phyloP scores from a whole-genome alignment of 2,888 invertebrate species.

The Drosophila gaucha region DNA sequence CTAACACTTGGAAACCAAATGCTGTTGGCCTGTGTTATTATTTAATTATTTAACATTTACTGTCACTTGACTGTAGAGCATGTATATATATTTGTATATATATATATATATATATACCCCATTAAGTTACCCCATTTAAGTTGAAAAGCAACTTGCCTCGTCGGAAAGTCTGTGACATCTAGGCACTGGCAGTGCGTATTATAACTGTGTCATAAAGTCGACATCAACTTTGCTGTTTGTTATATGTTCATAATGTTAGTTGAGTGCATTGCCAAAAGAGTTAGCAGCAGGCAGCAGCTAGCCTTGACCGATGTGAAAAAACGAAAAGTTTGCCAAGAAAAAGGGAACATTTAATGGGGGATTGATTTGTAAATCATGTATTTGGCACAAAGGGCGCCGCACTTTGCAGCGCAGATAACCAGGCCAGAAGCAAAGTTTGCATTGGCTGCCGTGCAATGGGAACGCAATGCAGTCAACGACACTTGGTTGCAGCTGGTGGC shows the following conservation, averaged over 20 bases:
- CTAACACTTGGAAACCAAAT: background rate
- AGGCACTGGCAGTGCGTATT: conserved; percentile 4
- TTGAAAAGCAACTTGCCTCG: background rate
- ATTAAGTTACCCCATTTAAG: background rate
- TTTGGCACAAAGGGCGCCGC: conserved; percentile 16
- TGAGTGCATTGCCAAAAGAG: conserved; percentile 58
- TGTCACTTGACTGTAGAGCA: background rate
- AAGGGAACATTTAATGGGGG: conserved; percentile 8
- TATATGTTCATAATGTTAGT: background rate
- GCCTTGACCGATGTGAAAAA: conserved; percentile 55
- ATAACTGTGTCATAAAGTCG: background rate
- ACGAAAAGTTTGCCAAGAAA: conserved; percentile 41
- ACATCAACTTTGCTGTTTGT: background rate
- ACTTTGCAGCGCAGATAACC: conserved; percentile 27
- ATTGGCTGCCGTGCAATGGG: conserved; percentile 23
- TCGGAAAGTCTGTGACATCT: background rate
- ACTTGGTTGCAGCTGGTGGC: conserved; percentile 16
- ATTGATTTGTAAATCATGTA: conserved; percentile 39
- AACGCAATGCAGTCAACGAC: conserved; percentile 56
- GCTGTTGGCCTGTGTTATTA: background rate
- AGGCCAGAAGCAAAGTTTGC: conserved; percentile 32
- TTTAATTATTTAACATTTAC: background rate
- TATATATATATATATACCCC: background rate
- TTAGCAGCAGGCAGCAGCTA: conserved; percentile 33
- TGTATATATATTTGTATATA: background rate